Evolutionary conservation across 2,888 invertebrate species (phyloP).

Genomic region (Cartodere bifasciata): DNA sequence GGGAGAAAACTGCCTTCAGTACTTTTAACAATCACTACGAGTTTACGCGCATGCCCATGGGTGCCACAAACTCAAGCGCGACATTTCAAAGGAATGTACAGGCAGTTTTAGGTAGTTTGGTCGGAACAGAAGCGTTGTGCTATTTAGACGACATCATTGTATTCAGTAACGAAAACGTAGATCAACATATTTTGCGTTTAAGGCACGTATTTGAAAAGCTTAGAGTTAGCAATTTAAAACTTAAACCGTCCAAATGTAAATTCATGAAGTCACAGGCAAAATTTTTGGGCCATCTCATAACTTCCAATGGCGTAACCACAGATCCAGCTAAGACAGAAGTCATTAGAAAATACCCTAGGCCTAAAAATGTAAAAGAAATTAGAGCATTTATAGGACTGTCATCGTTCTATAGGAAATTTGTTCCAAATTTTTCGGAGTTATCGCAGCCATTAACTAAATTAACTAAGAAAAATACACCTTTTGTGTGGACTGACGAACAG

Average conservation of each 20-base stretch:
- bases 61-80: no score
- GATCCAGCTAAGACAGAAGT: background rate
- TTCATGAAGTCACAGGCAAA: background rate
- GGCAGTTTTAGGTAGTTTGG: no score
- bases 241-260: background rate
- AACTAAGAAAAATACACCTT: background rate
- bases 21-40: no score
- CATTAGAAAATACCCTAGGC: background rate
- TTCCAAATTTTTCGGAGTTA: background rate
- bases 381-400: background rate
- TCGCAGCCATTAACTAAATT: slow-evolving; percentile 1
- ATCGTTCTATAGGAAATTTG: background rate
- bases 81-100: no score
- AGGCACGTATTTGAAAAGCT: background rate
- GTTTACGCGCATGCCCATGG: no score
- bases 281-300: slow-evolving; percentile 1
- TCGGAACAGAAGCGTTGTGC: no score
- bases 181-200: background rate
- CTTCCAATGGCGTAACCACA: background rate
- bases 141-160: slow-evolving; percentile 1
- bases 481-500: background rate
- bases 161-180: background rate
- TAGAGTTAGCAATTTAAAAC: background rate
- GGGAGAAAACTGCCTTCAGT: no score
- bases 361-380: slow-evolving; percentile 1